Conservation (phyloP, 2,888 invertebrate genomes). For the Agrochola lychnidis region DNA sequence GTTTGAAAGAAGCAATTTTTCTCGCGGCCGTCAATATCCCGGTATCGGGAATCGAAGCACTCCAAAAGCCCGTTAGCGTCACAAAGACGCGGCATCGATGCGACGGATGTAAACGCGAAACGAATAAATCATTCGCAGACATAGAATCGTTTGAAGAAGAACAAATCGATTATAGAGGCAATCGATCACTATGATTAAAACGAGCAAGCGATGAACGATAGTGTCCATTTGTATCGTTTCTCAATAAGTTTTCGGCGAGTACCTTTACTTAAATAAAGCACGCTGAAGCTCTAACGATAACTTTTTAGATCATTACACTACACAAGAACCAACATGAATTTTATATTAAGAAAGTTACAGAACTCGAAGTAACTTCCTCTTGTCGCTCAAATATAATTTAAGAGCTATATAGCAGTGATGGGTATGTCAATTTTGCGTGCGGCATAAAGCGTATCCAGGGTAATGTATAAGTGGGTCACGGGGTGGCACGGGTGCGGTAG, state of each 20-base stretch:
- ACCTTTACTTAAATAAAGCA: neutral
- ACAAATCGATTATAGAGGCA: constrained; percentile 79
- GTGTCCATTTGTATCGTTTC: constrained; percentile 60
- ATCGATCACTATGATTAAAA: constrained; percentile 78
- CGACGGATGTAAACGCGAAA: constrained; percentile 76
- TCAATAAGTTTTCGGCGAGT: constrained; percentile 13
- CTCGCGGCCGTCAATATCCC: constrained; percentile 76
- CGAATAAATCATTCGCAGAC: constrained; percentile 84
- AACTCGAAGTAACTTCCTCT: constrained; percentile 37
- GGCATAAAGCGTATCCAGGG: constrained; percentile 67
- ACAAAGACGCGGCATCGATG: constrained; percentile 80
- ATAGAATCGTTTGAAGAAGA: constrained; percentile 74
- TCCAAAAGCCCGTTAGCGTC: constrained; percentile 75
- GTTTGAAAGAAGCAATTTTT: constrained; percentile 81
- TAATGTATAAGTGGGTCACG: constrained; percentile 82
- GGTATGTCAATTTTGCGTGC: constrained; percentile 73
- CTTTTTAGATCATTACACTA: neutral
- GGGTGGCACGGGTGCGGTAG: constrained; percentile 72
- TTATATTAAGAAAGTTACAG: constrained; percentile 33
- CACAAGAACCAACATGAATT: constrained; percentile 3
- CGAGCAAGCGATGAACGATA: constrained; percentile 65
- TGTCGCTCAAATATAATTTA: constrained; percentile 59
- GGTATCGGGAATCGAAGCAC: constrained; percentile 71
- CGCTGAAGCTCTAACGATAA: neutral
- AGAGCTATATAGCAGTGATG: constrained; percentile 69